Evolutionary conservation across 1,140 invertebrate genomes (phyloP).

Genomic region (Sarcophaga bullata): DNA sequence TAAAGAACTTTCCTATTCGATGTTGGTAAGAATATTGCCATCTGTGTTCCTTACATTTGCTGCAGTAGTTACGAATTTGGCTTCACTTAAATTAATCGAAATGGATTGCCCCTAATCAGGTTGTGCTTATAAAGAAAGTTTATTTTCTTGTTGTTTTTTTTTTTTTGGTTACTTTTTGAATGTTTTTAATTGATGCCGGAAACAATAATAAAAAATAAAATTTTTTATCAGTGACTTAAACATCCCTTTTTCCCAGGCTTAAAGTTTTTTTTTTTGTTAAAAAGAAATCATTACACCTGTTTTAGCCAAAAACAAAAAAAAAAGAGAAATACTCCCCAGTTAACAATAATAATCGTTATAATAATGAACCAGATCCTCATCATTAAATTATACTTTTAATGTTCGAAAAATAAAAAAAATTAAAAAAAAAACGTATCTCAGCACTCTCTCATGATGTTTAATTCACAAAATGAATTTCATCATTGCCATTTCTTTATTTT

Average conservation of each 20-base stretch:
- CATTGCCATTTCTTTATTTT: background rate
- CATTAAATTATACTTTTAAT: conserved; percentile 30
- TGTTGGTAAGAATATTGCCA: too few relatives aligned
- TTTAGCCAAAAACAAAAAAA: background rate
- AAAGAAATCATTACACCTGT: conserved; percentile 37
- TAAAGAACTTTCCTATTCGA: too few relatives aligned
- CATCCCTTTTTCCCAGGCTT: conserved; percentile 17
- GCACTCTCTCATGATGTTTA: conserved; percentile 12
- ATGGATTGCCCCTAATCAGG: too few relatives aligned
- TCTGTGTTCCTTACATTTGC: too few relatives aligned
- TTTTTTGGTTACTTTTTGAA: background rate
- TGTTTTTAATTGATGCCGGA: conserved; percentile 9
- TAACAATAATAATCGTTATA: background rate
- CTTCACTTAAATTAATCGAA: too few relatives aligned
- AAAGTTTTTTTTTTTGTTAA: background rate
- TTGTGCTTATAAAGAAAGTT: too few relatives aligned
- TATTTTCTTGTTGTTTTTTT: too few relatives aligned
- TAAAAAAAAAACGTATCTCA: conserved; percentile 19
- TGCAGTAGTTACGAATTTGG: too few relatives aligned
- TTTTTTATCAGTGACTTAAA: conserved; percentile 5
- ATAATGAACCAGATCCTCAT: conserved; percentile 25
- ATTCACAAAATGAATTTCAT: background rate
- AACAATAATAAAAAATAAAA: background rate
- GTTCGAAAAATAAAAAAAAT: background rate
- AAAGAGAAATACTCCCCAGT: background rate